Base-by-base conservation (phyloP, 2,888 invertebrate species). In the Drosophila niveifrons region DNA sequence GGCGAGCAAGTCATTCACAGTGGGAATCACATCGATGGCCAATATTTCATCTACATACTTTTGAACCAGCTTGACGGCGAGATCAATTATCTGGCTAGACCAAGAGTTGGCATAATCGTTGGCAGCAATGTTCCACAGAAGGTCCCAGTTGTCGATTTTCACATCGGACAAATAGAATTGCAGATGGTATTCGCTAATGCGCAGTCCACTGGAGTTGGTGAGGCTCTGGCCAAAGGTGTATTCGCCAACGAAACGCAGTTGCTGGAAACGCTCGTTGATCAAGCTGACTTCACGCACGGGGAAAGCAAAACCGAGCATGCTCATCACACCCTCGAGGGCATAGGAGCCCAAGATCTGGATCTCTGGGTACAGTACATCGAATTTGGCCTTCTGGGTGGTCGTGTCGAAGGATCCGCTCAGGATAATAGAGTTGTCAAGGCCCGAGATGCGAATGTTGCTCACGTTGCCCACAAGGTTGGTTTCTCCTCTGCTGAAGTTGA, bases 21-120 rank as follows among this genome's bases (percentile, higher is more conserved):
- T 1, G 4, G 75, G 69, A 7, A 88, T 18, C 15, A 64, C 51
- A 47, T 66, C 51, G 29, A 62, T 10, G 39, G 56, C 59, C n/a
- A 78, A n/a, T 0, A 56, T 48, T 10, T 55, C 36, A 46, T 56
- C 52, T 9, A 81, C 52, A 43, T 31, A 23, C 7, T 72, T 71
- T 61, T 90, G 82, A 3, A 89, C 68, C 66, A 86, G 61, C 55
- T 89, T 43, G 1, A 66, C 56, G 6, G 67, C 28, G 4, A 89
- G 52, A 3, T 74, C 39, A 2, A 65, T 1, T 0, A 70, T 13
- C 2, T 86, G 72, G 43, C 75, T 51, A 9, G 64, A 29, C 13
- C 56, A 78, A 2, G 65, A 66, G 17, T 90, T 82, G 15, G 57
- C 39, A 23, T 80, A 82, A 48, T 82, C 78, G 58, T 91, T 91